phyloP scores from a whole-genome alignment of 2,797 vertebrate species.

The Cynodonichthys magdalenae region DNA sequence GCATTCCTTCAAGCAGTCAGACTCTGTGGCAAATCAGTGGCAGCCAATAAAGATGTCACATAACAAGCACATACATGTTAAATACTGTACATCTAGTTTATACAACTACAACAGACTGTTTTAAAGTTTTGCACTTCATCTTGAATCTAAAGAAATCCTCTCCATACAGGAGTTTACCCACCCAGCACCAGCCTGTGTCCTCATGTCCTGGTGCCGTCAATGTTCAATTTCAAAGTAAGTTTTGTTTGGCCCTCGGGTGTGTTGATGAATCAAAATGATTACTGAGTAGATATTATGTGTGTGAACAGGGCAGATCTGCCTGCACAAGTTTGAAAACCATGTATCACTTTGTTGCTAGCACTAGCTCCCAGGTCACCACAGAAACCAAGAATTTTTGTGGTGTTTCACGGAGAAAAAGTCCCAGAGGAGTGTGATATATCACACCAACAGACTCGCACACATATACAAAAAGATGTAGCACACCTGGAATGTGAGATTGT shows the following conservation, averaged over 20 bases:
- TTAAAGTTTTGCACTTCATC: background rate
- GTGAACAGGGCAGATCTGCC: slow-evolving; percentile 31
- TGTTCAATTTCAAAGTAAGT: background rate
- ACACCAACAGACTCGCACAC: slow-evolving; percentile 39
- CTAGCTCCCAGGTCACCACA: background rate
- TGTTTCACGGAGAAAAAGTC: slow-evolving; percentile 35
- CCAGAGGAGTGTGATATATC: slow-evolving; percentile 70
- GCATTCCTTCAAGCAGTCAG: too few relatives aligned
- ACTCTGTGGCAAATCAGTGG: too few relatives aligned
- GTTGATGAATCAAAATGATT: slow-evolving; percentile 29
- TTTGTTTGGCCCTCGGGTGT: slow-evolving; percentile 30
- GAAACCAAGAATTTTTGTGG: slow-evolving; percentile 51
- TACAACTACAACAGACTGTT: too few relatives aligned
- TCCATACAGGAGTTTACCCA: background rate
- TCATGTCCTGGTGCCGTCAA: slow-evolving; percentile 28
- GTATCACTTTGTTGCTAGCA: slow-evolving; percentile 23
- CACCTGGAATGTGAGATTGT: slow-evolving; percentile 24
- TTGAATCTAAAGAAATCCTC: background rate
- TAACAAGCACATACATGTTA: too few relatives aligned
- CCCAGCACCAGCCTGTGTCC: slow-evolving; percentile 17
- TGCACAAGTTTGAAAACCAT: slow-evolving; percentile 52
- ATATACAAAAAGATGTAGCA: slow-evolving; percentile 14
- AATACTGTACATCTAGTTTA: too few relatives aligned
- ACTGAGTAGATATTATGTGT: slow-evolving; percentile 20
- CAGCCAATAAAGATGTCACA: too few relatives aligned